Percentiles rank a stretch among this genome's conserved stretches.
phyloP scores from a whole-genome alignment of 2,113 vertebrate species.

The Podilymbus podiceps region DNA sequence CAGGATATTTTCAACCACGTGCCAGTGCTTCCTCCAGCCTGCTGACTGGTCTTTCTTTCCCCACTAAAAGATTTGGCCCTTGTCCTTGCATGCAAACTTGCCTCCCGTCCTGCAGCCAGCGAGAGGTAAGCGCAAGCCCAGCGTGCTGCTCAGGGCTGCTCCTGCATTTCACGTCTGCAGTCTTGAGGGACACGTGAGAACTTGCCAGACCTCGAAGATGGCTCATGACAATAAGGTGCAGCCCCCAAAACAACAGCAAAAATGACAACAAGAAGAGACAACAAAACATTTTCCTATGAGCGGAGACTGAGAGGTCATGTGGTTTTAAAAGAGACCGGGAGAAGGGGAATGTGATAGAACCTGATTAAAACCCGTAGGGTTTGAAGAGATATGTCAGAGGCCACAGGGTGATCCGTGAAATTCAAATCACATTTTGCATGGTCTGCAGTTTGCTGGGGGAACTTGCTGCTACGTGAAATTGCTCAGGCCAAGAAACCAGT shows the following conservation, averaged over 20 bases:
- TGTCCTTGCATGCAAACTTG: not conserved
- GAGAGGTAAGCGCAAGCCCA: not conserved
- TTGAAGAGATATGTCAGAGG: not conserved
- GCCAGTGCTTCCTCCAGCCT: not conserved
- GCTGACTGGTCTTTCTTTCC: not conserved
- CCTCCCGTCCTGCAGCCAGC: not conserved
- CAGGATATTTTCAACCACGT: not conserved
- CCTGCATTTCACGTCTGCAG: not conserved
- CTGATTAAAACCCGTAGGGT: not conserved
- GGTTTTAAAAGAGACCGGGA: not conserved
- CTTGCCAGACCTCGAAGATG: not conserved
- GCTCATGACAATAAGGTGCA: accelerated
- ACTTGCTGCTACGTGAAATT: not conserved
- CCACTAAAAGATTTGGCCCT: too few species aligned
- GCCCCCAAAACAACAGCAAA: not conserved
- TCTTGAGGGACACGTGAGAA: not conserved
- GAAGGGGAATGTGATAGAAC: not conserved
- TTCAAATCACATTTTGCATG: not conserved
- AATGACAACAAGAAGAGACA: not conserved
- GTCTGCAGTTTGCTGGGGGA: not conserved
- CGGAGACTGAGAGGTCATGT: not conserved
- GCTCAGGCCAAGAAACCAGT: not conserved
- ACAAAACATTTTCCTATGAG: not conserved
- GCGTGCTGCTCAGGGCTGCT: not conserved
- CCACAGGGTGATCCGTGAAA: not conserved